phyloP scores from a whole-genome alignment of 2,888 invertebrate species.

The Perizoma flavofasciatum region DNA sequence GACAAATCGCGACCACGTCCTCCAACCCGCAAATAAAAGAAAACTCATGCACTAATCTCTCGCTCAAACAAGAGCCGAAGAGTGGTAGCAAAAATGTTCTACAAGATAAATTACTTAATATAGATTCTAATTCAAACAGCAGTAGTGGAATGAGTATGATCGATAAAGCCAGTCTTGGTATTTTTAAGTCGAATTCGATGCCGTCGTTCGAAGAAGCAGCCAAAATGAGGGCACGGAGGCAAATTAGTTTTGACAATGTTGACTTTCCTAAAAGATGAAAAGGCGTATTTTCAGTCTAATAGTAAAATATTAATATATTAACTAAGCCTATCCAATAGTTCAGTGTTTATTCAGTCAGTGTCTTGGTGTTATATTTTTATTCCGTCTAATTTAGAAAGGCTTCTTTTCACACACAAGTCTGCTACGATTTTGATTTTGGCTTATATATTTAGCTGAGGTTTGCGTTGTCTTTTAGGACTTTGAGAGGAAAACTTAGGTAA shows the following conservation, averaged over 20 bases:
- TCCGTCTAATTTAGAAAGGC: slow-evolving; percentile 3
- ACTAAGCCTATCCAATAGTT: not conserved
- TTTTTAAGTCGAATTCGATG: slow-evolving; percentile 75
- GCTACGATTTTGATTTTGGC: no score
- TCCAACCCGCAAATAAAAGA: slow-evolving; percentile 71
- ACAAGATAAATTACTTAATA: slow-evolving; percentile 77
- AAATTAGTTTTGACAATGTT: slow-evolving; percentile 85
- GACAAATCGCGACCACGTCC: slow-evolving; percentile 51
- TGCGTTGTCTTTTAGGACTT: no score
- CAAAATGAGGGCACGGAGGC: slow-evolving; percentile 82
- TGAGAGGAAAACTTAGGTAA: no score
- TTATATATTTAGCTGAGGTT: no score
- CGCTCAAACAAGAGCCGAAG: slow-evolving; percentile 61
- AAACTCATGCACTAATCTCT: slow-evolving; percentile 57
- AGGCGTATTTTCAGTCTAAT: slow-evolving; percentile 19
- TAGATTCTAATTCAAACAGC: slow-evolving; percentile 69
- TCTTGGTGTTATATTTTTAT: not conserved
- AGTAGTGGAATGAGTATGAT: slow-evolving; percentile 63
- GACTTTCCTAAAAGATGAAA: slow-evolving; percentile 77
- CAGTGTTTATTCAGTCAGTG: not conserved
- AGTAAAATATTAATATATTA: slow-evolving; percentile 19
- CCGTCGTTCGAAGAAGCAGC: slow-evolving; percentile 74
- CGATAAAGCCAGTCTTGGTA: slow-evolving; percentile 59
- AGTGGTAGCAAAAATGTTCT: slow-evolving; percentile 71
- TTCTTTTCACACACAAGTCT: no score